A percentile compares a stretch with the other conserved stretches of the same genome.
These are phyloP conservation scores for Cyaniris semiargus DNA, from an alignment of 2,888 invertebrate genomes.

Conservation along the genomic window DNA sequence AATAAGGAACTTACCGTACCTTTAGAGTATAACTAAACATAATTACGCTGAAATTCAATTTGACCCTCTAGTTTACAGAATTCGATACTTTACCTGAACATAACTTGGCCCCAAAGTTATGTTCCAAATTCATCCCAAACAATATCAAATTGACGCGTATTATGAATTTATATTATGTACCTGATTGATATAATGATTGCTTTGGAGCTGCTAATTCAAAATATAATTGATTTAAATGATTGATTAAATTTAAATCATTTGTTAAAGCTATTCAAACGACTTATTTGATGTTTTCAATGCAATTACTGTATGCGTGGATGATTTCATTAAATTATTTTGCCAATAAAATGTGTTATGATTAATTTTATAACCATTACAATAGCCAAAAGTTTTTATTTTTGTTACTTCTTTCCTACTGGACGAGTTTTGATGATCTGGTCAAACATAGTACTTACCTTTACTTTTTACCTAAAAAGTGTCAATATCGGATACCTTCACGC, in stretches of 20 bases:
- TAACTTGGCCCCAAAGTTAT: background rate
- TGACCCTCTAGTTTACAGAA: background rate
- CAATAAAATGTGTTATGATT: background rate
- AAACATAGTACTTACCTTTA: too few species aligned
- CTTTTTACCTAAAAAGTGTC: too few species aligned
- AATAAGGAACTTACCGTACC: too few species aligned
- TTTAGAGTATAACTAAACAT: too few species aligned
- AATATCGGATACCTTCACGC: too few species aligned
- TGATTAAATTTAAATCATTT: conserved; percentile 2
- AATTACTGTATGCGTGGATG: background rate
- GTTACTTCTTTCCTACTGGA: too few species aligned
- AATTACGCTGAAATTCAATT: background rate
- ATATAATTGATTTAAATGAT: background rate
- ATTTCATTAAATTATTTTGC: background rate
- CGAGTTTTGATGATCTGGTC: too few species aligned
- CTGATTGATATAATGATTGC: background rate
- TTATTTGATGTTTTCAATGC: background rate
- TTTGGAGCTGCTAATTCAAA: background rate
- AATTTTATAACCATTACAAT: background rate
- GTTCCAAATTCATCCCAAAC: background rate
- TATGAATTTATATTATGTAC: background rate
- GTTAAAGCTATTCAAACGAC: background rate
- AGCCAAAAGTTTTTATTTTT: too few species aligned
- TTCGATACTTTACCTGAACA: background rate
- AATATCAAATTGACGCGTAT: background rate